These are phyloP conservation scores for Scolopax rusticola DNA, from an alignment of 2,797 vertebrate genomes.

Conservation along the genomic window DNA sequence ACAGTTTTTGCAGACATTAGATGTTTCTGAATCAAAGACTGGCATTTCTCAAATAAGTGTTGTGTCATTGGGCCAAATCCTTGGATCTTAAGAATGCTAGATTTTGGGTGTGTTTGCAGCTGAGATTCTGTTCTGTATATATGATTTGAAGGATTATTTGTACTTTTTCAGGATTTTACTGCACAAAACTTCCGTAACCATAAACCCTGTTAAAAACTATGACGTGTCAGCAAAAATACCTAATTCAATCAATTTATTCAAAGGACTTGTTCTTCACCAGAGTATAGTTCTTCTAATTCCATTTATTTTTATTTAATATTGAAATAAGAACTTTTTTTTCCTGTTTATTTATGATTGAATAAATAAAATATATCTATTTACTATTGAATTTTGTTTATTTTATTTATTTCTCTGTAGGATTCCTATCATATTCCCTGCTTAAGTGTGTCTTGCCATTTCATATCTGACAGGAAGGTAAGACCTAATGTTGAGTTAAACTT, in stretches of 20 bases:
- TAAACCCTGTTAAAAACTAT: background rate
- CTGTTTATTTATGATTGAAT: background rate
- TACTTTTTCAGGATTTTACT: background rate
- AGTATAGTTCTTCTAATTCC: background rate
- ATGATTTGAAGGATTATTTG: background rate
- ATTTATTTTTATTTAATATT: background rate
- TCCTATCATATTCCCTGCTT: background rate
- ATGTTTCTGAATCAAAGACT: background rate
- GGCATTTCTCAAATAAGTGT: background rate
- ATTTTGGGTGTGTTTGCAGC: background rate
- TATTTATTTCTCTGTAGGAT: background rate
- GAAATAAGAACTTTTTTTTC: background rate
- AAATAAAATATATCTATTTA: background rate
- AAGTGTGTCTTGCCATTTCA: background rate
- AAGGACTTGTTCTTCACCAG: background rate
- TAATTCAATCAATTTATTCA: background rate
- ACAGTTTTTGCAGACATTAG: background rate
- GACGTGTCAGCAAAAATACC: background rate
- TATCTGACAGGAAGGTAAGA: background rate
- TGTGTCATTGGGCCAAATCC: background rate
- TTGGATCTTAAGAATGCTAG: background rate
- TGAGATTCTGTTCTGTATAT: background rate
- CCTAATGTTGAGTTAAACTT: background rate
- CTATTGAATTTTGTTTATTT: background rate
- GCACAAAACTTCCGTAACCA: background rate